Evolutionary conservation across 23 tunicate species (phyloP).

Genomic region (Ciona savignyi): DNA sequence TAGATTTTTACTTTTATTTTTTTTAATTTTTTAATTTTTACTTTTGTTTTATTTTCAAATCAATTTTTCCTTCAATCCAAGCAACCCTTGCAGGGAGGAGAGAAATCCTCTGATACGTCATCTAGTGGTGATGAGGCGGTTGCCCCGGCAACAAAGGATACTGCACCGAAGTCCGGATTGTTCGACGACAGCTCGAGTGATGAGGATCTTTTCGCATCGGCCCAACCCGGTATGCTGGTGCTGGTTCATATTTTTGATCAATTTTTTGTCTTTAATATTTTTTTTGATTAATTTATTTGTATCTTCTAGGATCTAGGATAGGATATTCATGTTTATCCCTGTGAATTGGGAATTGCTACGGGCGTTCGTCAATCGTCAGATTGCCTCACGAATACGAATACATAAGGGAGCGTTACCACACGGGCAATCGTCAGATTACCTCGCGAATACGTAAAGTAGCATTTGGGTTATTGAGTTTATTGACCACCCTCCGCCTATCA

Average conservation of each 20-base stretch:
- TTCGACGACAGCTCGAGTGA: constrained; percentile 18
- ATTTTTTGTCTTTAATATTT: neutral
- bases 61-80: neutral
- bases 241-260: neutral
- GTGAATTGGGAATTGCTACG: too few relatives aligned
- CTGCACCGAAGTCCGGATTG: constrained; percentile 2
- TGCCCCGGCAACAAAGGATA: neutral
- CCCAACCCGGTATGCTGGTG: neutral
- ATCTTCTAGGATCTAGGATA: neutral
- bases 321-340: too few relatives aligned
- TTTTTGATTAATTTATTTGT: neutral
- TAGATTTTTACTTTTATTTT: too few relatives aligned
- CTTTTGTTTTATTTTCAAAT: neutral
- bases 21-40: too few relatives aligned
- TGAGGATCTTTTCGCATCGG: constrained; percentile 10
- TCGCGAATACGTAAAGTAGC: too few relatives aligned
- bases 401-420: too few relatives aligned
- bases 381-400: too few relatives aligned
- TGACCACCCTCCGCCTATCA: too few relatives aligned
- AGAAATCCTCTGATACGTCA: neutral
- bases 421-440: too few relatives aligned
- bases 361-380: neutral
- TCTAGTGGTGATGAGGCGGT: constrained; percentile 1
- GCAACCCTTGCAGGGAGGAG: constrained; percentile 1
- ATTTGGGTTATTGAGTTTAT: too few relatives aligned